phyloP scores from a whole-genome alignment of 2,888 invertebrate species.

The Lathronympha strigana region DNA sequence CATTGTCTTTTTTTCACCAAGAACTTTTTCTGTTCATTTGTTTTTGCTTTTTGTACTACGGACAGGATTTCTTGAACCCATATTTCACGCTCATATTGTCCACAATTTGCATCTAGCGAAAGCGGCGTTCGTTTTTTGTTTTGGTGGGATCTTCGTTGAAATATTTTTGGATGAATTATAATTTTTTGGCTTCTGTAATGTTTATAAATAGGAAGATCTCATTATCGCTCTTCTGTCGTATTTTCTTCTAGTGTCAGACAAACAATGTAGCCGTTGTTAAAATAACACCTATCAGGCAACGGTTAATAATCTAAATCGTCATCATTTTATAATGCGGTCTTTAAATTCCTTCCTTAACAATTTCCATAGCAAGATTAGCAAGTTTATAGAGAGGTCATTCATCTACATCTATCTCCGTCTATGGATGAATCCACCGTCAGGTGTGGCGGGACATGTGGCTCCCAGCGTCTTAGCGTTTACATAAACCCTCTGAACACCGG shows the following conservation, averaged over 20 bases:
- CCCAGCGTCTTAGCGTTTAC: slow-evolving; percentile 50
- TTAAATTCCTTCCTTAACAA: not conserved
- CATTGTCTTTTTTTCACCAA: slow-evolving; percentile 64
- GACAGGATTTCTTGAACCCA: slow-evolving; percentile 82
- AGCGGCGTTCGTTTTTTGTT: slow-evolving; percentile 37
- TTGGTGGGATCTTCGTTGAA: slow-evolving; percentile 25
- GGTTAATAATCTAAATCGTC: not conserved
- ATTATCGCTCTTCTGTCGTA: no score
- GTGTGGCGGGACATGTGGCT: slow-evolving; percentile 48
- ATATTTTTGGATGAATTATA: slow-evolving; percentile 28
- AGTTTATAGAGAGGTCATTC: slow-evolving; percentile 16
- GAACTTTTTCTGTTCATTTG: slow-evolving; percentile 81
- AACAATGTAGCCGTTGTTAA: not conserved
- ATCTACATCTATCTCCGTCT: slow-evolving; percentile 32
- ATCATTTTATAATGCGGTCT: not conserved
- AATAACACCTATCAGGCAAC: not conserved
- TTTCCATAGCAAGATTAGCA: not conserved
- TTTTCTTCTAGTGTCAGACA: not conserved
- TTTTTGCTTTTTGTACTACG: slow-evolving; percentile 69
- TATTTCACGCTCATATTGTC: slow-evolving; percentile 84
- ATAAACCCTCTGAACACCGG: slow-evolving; percentile 44
- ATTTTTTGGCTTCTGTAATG: slow-evolving; percentile 1
- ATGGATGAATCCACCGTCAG: slow-evolving; percentile 42
- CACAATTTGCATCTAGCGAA: slow-evolving; percentile 62
- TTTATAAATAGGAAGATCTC: not conserved